Percentiles rank a stretch among this genome's conserved stretches.
Conservation (phyloP, 2,113 vertebrate species). For the Mus musculus region DNA sequence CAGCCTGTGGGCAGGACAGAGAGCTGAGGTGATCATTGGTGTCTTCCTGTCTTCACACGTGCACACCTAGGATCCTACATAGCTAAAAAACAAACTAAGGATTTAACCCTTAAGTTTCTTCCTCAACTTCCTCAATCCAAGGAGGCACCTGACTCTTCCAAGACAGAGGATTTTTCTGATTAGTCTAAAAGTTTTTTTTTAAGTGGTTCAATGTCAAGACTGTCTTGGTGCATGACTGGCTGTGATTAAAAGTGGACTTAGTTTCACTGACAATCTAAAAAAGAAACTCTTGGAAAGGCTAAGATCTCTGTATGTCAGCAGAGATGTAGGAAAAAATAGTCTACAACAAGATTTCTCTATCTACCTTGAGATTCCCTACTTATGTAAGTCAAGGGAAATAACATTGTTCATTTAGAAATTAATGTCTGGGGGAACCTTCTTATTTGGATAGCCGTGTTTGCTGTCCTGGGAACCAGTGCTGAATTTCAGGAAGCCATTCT, state of each 20-base stretch:
- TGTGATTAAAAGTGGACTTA: neutral
- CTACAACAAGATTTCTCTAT: neutral
- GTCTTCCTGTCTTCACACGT: neutral
- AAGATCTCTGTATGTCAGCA: neutral
- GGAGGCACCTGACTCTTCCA: too few species aligned
- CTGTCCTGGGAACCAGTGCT: neutral
- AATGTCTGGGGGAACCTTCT: neutral
- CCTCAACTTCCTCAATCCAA: neutral
- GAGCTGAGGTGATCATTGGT: fast-evolving
- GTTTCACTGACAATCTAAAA: neutral
- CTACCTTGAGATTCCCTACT: neutral
- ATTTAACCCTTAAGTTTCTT: neutral
- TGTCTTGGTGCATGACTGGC: neutral
- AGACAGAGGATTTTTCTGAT: neutral
- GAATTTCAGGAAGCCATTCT: neutral
- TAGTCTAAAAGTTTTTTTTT: neutral
- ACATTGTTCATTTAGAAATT: neutral
- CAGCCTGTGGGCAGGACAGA: too few species aligned
- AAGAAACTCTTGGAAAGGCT: neutral
- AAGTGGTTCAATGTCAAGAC: neutral
- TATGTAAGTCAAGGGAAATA: neutral
- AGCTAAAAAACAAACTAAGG: neutral
- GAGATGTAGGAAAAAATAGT: neutral
- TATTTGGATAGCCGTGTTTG: neutral
- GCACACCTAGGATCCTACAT: neutral